Evolutionary conservation across 2,113 vertebrate genomes (phyloP).

Genomic region (Kryptolebias marmoratus): DNA sequence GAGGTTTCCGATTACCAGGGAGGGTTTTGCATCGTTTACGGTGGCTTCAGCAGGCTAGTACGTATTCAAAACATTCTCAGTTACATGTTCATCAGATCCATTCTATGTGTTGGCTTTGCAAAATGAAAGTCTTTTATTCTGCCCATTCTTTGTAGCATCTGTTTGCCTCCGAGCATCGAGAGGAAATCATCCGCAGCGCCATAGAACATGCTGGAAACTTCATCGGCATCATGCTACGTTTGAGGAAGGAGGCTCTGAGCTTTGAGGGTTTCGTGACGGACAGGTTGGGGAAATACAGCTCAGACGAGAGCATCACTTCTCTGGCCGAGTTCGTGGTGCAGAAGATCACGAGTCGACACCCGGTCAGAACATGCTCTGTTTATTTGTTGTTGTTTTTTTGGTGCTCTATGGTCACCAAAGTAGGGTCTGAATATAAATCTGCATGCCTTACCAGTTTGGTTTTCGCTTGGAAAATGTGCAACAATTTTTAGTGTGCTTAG

Average conservation of each 20-base stretch:
- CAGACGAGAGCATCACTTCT: constrained; percentile 95
- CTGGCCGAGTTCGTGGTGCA: constrained; percentile 97
- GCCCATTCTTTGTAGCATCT: constrained; percentile 83
- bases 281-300: constrained; percentile 95
- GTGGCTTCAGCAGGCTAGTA: constrained; percentile 96
- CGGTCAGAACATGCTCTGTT: constrained; percentile 79
- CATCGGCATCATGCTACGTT: constrained; percentile 91
- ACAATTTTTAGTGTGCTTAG: too few species aligned
- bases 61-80: constrained; percentile 35
- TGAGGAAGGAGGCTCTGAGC: constrained; percentile 90
- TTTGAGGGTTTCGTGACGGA: constrained; percentile 90
- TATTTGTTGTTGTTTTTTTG: neutral
- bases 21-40: constrained; percentile 95
- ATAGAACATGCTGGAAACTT: constrained; percentile 97
- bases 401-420: neutral
- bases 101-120: neutral
- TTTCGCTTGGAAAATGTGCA: too few species aligned
- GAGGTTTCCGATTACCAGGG: constrained; percentile 94
- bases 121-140: neutral
- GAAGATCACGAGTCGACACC: constrained; percentile 92
- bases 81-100: neutral
- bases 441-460: too few species aligned
- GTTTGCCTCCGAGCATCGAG: constrained; percentile 95
- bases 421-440: too few species aligned
- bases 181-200: constrained; percentile 95